Percentiles rank a stretch among this genome's conserved stretches.
Conservation (phyloP, 2,888 invertebrate genomes). For the Neoascia interrupta region DNA sequence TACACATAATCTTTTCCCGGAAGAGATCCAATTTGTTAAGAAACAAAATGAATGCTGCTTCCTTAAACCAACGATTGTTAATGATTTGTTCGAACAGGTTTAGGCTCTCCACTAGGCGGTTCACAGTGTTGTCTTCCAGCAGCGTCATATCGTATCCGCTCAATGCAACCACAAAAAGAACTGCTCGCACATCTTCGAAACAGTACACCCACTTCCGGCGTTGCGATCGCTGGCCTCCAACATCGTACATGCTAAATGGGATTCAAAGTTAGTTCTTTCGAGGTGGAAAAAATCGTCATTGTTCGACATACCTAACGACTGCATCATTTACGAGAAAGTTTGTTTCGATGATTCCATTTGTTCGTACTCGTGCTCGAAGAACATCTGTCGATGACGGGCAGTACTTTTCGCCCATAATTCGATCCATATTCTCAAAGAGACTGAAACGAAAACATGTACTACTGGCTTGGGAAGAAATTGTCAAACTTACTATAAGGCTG, state of each 20-base stretch:
- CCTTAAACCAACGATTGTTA: conserved; percentile 84
- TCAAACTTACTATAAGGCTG: conserved; percentile 84
- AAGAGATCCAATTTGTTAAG: conserved; percentile 85
- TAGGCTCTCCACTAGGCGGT: conserved; percentile 84
- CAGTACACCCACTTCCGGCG: conserved; percentile 85
- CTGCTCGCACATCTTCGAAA: conserved; percentile 84
- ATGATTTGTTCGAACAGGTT: conserved; percentile 84
- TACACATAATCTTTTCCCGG: conserved; percentile 83
- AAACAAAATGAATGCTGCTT: conserved; percentile 83
- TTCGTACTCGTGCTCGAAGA: conserved; percentile 83
- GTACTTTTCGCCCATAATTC: conserved; percentile 83
- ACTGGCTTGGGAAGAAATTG: too few relatives aligned
- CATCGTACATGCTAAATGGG: conserved; percentile 83
- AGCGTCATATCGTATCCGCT: conserved; percentile 86
- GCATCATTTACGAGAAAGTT: conserved; percentile 83
- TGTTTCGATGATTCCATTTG: conserved; percentile 85
- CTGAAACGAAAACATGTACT: too few relatives aligned
- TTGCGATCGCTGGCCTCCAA: conserved; percentile 85
- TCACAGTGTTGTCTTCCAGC: conserved; percentile 83
- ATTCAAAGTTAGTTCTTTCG: background rate
- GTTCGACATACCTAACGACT: conserved; percentile 78
- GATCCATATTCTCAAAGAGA: conserved; percentile 85
- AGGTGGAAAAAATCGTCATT: background rate
- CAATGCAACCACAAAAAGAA: conserved; percentile 84
- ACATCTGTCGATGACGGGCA: conserved; percentile 84